phyloP scores from a whole-genome alignment of 2,888 invertebrate genomes.

The Drosophila lacicola region DNA sequence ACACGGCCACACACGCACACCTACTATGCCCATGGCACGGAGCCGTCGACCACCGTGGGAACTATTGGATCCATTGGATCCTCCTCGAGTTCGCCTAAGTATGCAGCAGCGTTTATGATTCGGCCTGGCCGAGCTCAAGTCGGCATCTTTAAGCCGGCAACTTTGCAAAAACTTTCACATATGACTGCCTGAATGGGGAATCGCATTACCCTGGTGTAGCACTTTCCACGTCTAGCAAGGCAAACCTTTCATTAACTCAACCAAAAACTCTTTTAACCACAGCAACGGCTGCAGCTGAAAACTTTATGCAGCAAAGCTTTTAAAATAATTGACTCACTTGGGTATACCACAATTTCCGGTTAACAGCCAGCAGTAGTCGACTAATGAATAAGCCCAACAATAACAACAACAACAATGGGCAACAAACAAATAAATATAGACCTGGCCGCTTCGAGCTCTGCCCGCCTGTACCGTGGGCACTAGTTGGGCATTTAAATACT shows the following conservation, averaged over 20 bases:
- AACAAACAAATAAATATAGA: constrained; percentile 15
- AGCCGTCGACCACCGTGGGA: constrained; percentile 53
- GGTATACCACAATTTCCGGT: constrained; percentile 79
- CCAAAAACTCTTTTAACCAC: constrained; percentile 62
- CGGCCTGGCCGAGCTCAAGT: constrained; percentile 55
- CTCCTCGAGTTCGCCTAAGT: constrained; percentile 56
- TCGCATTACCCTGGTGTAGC: not conserved
- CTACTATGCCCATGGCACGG: constrained; percentile 69
- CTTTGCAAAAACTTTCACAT: constrained; percentile 54
- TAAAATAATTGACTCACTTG: constrained; percentile 82
- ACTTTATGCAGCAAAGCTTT: constrained; percentile 79
- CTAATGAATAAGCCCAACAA: constrained; percentile 71
- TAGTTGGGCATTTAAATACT: constrained; percentile 64
- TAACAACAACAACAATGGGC: constrained; percentile 19
- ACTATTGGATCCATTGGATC: constrained; percentile 60
- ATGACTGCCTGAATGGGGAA: constrained; percentile 25
- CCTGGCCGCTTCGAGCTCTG: not conserved
- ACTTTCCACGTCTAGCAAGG: constrained; percentile 1
- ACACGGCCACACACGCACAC: constrained; percentile 65
- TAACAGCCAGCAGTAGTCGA: constrained; percentile 70
- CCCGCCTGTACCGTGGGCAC: constrained; percentile 40
- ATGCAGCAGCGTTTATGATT: constrained; percentile 40
- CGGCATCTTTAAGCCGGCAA: constrained; percentile 50
- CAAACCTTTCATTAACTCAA: constrained; percentile 67
- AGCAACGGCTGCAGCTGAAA: constrained; percentile 48